Conservation (phyloP, 1,140 invertebrate genomes). For the Zelostemma sp. region DNA sequence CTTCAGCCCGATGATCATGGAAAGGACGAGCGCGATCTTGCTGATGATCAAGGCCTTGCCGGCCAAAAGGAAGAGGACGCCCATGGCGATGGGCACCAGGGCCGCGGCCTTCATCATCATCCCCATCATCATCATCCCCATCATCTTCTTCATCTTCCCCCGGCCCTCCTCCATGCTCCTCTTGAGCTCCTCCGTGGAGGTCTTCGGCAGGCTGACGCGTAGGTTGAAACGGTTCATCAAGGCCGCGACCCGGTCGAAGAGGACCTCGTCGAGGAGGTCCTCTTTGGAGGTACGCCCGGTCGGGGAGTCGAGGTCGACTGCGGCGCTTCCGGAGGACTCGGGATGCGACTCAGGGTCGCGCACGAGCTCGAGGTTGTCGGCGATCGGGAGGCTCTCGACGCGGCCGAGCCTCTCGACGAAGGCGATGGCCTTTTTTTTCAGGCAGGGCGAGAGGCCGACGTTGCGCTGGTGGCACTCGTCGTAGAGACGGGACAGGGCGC, state of each 20-base stretch:
- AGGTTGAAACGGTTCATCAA: constrained; percentile 81
- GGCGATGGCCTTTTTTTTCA: constrained; percentile 84
- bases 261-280: constrained; percentile 75
- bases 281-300: constrained; percentile 76
- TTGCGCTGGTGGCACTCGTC: constrained; percentile 66
- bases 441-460: constrained; percentile 75
- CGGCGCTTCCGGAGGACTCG: constrained; percentile 63
- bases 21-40: constrained; percentile 82
- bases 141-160: constrained; percentile 86
- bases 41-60: constrained; percentile 84
- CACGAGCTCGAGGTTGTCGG: constrained; percentile 77
- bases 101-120: constrained; percentile 82
- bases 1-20: constrained; percentile 84
- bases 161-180: constrained; percentile 81
- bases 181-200: constrained; percentile 76
- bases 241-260: constrained; percentile 78
- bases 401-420: constrained; percentile 80
- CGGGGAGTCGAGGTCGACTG: constrained; percentile 77
- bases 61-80: constrained; percentile 79
- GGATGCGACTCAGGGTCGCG: constrained; percentile 56
- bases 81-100: constrained; percentile 80
- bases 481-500: constrained; percentile 61
- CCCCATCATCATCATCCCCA: constrained; percentile 84
- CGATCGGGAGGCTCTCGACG: constrained; percentile 76
- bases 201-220: constrained; percentile 81